phyloP scores from a whole-genome alignment of 1,140 invertebrate species.

The Heliothis virescens region DNA sequence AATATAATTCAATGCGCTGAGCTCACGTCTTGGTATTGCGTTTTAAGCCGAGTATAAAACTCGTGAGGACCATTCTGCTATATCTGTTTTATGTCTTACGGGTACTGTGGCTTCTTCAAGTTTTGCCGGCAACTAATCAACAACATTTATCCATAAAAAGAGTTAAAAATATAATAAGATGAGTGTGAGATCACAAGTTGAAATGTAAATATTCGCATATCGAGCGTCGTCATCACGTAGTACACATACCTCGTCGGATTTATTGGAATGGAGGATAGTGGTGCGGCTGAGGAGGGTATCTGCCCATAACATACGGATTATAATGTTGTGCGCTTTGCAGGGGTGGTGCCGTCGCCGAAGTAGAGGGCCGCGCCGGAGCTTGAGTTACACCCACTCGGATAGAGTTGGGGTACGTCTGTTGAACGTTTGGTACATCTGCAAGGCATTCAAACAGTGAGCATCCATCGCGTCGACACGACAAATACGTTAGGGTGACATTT shows the following conservation, averaged over 20 bases:
- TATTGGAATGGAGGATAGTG: conserved; percentile 31
- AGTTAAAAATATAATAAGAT: no score
- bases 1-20: no score
- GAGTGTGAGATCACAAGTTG: no score
- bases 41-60: no score
- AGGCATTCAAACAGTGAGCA: background rate
- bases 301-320: conserved; percentile 9
- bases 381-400: background rate
- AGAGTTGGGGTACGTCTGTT: background rate
- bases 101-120: no score
- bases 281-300: conserved; percentile 24
- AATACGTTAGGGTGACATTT: background rate
- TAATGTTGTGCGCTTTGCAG: background rate
- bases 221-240: background rate
- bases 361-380: background rate
- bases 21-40: no score
- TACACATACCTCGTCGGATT: conserved; percentile 17
- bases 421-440: conserved; percentile 13
- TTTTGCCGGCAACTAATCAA: no score
- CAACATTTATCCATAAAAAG: no score
- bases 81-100: no score
- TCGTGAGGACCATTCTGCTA: no score
- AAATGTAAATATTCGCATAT: background rate
- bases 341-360: background rate
- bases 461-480: background rate